A percentile compares a stretch with the other conserved stretches of the same genome.
These are phyloP conservation scores for Leuciscus idus DNA, from an alignment of 2,113 vertebrate species.

Conservation along the genomic window DNA sequence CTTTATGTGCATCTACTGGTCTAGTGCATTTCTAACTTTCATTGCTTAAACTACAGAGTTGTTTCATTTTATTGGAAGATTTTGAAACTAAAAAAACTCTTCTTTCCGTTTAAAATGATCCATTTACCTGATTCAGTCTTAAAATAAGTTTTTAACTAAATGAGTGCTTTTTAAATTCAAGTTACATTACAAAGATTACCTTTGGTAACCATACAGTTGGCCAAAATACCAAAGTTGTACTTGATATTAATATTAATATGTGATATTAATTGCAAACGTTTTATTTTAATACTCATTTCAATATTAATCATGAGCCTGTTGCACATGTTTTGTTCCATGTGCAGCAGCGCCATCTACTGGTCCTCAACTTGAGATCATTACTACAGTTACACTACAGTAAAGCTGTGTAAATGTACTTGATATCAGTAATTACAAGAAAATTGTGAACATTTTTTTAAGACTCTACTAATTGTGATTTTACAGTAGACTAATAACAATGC, in stretches of 20 bases:
- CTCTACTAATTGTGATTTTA: too few species aligned
- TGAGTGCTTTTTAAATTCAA: not conserved
- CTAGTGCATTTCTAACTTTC: too few species aligned
- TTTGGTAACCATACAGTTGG: not conserved
- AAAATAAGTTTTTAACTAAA: not conserved
- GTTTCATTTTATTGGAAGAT: not conserved
- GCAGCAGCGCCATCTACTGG: not conserved
- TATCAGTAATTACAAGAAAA: not conserved
- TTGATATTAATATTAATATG: too few species aligned
- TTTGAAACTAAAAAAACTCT: not conserved
- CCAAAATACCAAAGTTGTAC: not conserved
- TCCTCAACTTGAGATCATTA: not conserved
- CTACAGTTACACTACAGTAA: too few species aligned
- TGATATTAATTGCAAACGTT: too few species aligned
- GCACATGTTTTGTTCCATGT: not conserved
- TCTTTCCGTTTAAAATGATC: not conserved
- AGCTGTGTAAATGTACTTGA: too few species aligned
- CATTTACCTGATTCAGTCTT: not conserved
- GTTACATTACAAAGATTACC: not conserved
- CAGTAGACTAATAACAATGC: not conserved
- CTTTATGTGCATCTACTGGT: too few species aligned
- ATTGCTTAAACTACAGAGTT: too few species aligned
- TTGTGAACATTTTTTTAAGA: not conserved
- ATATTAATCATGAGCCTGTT: too few species aligned
- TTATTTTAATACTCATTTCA: too few species aligned